A percentile compares a stretch with the other conserved stretches of the same genome.
phyloP scores from a whole-genome alignment of 2,113 vertebrate genomes.

The Petroica traversi region DNA sequence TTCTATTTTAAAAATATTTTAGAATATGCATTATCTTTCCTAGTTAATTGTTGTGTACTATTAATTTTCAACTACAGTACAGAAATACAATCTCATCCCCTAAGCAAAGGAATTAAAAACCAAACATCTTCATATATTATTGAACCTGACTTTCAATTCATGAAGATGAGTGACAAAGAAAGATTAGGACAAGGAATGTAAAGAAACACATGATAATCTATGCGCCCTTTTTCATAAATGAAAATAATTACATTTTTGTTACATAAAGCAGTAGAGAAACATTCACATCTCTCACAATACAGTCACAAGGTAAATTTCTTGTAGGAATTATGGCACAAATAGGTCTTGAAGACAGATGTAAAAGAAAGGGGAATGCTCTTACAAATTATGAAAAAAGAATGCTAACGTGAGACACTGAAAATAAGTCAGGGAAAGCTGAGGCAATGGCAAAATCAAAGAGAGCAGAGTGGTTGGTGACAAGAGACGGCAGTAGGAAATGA shows the following conservation, averaged over 20 bases:
- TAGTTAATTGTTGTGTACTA: not conserved
- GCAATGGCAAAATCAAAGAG: constrained; percentile 47
- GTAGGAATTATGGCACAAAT: not conserved
- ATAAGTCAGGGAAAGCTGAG: constrained; percentile 17
- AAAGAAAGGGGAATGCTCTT: not conserved
- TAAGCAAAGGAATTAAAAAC: not conserved
- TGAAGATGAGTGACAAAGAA: not conserved
- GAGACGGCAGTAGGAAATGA: constrained; percentile 48
- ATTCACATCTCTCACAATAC: not conserved
- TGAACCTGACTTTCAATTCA: not conserved
- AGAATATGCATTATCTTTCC: not conserved
- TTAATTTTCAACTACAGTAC: not conserved
- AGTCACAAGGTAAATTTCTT: not conserved
- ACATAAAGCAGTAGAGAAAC: not conserved
- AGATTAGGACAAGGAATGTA: not conserved
- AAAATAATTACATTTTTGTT: not conserved
- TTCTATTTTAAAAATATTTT: not conserved
- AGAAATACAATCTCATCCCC: not conserved
- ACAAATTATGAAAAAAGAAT: not conserved
- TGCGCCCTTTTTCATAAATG: not conserved
- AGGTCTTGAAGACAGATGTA: not conserved
- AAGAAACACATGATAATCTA: not conserved
- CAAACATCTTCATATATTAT: not conserved
- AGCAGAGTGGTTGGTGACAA: constrained; percentile 18
- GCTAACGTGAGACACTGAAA: not conserved